Percentiles rank a stretch among this genome's conserved stretches.
phyloP scores from a whole-genome alignment of 92 coral and sea anemone species.

The Nematostella vectensis region DNA sequence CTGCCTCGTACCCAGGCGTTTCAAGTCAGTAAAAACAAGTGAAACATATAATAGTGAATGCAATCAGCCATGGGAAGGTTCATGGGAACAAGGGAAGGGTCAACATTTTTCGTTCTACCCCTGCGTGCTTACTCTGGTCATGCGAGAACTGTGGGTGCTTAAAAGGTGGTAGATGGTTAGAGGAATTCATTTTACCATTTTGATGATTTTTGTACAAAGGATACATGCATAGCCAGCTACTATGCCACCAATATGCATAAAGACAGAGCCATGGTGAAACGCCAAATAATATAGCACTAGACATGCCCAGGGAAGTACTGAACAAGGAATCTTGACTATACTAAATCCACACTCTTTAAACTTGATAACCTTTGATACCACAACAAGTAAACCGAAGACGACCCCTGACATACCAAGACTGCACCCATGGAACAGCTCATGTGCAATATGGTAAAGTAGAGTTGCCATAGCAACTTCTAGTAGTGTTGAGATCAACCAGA shows the following conservation, averaged over 20 bases:
- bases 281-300: constrained; percentile 17
- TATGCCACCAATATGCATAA: constrained; percentile 40
- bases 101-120: no score
- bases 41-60: no score
- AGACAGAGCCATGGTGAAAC: constrained; percentile 34
- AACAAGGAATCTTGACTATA: constrained; percentile 7
- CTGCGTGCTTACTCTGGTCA: no score
- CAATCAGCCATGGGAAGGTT: no score
- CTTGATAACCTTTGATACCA: constrained; percentile 14
- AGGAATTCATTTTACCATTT: no score
- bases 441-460: constrained; percentile 26
- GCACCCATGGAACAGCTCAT: constrained; percentile 36
- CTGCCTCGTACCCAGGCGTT: no score
- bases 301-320: constrained; percentile 24
- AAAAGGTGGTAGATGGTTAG: no score
- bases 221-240: constrained; percentile 44
- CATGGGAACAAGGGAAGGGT: no score
- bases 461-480: constrained; percentile 55
- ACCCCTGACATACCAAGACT: constrained; percentile 37
- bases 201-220: constrained; percentile 9
- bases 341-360: constrained; percentile 3
- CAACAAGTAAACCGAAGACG: constrained; percentile 25
- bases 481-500: constrained; percentile 19
- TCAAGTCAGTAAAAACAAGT: no score
- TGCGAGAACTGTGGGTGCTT: no score